Conservation (phyloP, 2,888 invertebrate genomes). For the Argyra leucocephala region DNA sequence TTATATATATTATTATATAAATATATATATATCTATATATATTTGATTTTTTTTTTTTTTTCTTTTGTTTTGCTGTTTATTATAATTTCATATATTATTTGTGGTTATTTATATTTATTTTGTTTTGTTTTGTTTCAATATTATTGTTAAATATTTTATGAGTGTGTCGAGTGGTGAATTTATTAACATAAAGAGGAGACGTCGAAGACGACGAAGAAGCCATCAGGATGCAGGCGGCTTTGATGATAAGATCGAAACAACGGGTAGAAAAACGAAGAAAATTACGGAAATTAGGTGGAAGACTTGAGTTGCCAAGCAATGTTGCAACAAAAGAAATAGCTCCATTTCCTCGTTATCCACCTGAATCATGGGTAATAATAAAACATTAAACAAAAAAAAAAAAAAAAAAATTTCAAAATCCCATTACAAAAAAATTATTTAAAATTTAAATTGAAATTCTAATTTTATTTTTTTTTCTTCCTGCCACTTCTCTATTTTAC, state of each 20-base stretch:
- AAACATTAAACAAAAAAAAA: slow-evolving; percentile 27
- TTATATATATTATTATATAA: too few species aligned
- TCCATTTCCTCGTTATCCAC: slow-evolving; percentile 80
- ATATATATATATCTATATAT: too few species aligned
- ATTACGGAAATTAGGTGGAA: slow-evolving; percentile 62
- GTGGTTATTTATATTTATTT: not conserved
- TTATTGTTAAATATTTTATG: slow-evolving; percentile 6
- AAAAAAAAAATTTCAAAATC: slow-evolving; percentile 31
- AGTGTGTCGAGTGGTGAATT: slow-evolving; percentile 32
- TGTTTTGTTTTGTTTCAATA: not conserved
- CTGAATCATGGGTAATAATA: slow-evolving; percentile 59
- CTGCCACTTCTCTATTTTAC: not conserved
- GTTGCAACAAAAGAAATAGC: slow-evolving; percentile 78
- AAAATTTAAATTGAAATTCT: not conserved
- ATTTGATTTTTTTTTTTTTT: too few species aligned
- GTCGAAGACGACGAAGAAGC: slow-evolving; percentile 21
- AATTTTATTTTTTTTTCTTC: not conserved
- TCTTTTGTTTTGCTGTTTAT: not conserved
- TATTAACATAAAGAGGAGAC: slow-evolving; percentile 31
- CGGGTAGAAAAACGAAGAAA: slow-evolving; percentile 72
- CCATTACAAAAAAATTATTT: not conserved
- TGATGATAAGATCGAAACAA: slow-evolving; percentile 84
- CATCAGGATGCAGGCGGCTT: slow-evolving; percentile 79
- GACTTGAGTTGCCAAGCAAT: slow-evolving; percentile 75
- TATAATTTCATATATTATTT: slow-evolving; percentile 13